Conservation (phyloP, 1,140 invertebrate genomes). For the Bombus breviceps region DNA sequence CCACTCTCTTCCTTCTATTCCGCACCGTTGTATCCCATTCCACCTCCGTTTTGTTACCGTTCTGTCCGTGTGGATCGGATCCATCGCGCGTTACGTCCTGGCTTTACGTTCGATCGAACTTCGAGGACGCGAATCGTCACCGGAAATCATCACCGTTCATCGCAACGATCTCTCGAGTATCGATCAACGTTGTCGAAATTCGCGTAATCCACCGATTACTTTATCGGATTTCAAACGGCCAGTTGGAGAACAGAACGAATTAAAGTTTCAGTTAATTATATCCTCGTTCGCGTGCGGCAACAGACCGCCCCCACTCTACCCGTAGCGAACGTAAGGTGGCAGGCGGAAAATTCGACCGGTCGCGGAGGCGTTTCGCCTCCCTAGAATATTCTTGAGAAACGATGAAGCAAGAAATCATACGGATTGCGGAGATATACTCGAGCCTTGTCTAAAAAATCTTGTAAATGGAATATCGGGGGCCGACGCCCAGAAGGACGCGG, state of each 20-base stretch:
- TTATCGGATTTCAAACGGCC: slow-evolving; percentile 1
- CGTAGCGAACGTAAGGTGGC: not conserved
- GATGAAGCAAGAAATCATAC: not conserved
- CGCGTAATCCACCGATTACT: slow-evolving; percentile 10
- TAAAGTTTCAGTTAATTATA: slow-evolving; percentile 45
- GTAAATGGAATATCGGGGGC: slow-evolving; percentile 53
- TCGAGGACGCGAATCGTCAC: not conserved
- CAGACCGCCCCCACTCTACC: not conserved
- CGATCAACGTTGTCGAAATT: slow-evolving; percentile 14
- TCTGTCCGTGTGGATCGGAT: not conserved
- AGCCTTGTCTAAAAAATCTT: slow-evolving; percentile 47
- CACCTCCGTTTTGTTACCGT: not conserved
- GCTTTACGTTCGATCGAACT: not conserved
- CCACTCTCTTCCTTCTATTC: not conserved
- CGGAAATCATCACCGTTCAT: not conserved
- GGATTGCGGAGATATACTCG: not conserved
- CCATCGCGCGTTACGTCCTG: not conserved
- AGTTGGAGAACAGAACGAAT: slow-evolving; percentile 16
- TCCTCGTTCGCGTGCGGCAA: slow-evolving; percentile 24
- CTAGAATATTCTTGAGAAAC: not conserved
- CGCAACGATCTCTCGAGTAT: not conserved
- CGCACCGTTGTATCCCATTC: not conserved
- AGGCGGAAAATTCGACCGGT: slow-evolving; percentile 25
- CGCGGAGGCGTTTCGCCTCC: not conserved
- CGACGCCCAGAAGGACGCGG: slow-evolving; percentile 71